A percentile compares a stretch with the other conserved stretches of the same genome.
These are phyloP conservation scores for Neotoxoptera formosana DNA, from an alignment of 1,140 invertebrate species.

Conservation along the genomic window DNA sequence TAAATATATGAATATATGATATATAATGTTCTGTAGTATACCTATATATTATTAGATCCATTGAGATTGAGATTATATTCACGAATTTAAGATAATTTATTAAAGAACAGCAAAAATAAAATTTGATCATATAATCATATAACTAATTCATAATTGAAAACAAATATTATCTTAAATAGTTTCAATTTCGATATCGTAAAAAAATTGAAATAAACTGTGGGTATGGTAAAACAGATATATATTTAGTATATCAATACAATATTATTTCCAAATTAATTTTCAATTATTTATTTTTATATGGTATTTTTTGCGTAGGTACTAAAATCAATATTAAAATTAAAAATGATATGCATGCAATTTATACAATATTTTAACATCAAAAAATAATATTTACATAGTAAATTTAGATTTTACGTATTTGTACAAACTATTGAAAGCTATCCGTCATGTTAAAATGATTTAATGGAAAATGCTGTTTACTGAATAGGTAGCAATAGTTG, in stretches of 20 bases:
- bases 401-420: constrained; percentile 25
- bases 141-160: neutral
- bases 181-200: neutral
- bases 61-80: too few relatives aligned
- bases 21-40: too few relatives aligned
- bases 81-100: too few relatives aligned
- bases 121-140: neutral
- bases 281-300: neutral
- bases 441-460: neutral
- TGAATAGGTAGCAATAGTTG: neutral
- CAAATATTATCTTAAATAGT: neutral
- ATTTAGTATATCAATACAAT: neutral
- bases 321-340: neutral
- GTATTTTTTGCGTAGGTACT: neutral
- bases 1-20: too few relatives aligned
- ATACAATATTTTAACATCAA: neutral
- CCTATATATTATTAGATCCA: too few relatives aligned
- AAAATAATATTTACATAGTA: constrained; percentile 4
- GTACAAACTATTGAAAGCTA: neutral
- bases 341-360: neutral
- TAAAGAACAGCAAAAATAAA: neutral
- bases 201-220: neutral
- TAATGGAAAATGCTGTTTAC: neutral
- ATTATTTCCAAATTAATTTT: neutral
- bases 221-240: neutral